These are phyloP conservation scores for Papilio gigon DNA, from an alignment of 2,888 invertebrate genomes.

Conservation along the genomic window DNA sequence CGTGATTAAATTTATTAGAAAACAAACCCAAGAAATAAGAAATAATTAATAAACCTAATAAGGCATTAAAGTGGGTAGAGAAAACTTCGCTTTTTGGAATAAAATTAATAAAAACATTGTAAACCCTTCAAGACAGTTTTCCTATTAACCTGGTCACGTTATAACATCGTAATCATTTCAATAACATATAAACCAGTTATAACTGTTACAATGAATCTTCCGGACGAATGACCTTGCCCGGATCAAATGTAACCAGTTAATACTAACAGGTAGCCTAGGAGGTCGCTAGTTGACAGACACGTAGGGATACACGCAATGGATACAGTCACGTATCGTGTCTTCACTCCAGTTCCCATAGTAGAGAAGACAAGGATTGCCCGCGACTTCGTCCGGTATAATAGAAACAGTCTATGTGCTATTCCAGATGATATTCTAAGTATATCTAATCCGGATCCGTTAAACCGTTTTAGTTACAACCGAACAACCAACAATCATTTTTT, in stretches of 20 bases:
- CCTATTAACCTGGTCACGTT: neutral
- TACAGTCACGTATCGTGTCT: neutral
- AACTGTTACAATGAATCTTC: conserved; percentile 2
- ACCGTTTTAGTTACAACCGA: no score
- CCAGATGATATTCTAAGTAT: no score
- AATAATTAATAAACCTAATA: neutral
- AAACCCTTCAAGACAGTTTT: neutral
- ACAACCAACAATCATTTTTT: no score
- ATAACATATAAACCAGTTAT: neutral
- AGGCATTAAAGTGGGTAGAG: neutral
- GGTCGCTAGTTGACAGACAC: conserved; percentile 9
- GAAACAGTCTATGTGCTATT: no score
- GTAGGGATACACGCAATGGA: conserved; percentile 18
- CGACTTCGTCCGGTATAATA: no score
- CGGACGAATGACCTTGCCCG: conserved; percentile 12
- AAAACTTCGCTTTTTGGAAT: neutral
- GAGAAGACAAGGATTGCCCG: neutral
- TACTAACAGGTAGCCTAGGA: conserved; percentile 25
- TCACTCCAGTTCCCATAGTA: neutral
- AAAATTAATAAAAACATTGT: neutral
- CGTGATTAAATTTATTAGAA: neutral
- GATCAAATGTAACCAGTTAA: conserved; percentile 22
- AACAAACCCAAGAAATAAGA: neutral
- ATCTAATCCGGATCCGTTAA: no score
- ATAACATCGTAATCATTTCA: conserved; percentile 6